These are phyloP conservation scores for Paraplagusia blochii DNA, from an alignment of 2,113 vertebrate species.

Conservation along the genomic window DNA sequence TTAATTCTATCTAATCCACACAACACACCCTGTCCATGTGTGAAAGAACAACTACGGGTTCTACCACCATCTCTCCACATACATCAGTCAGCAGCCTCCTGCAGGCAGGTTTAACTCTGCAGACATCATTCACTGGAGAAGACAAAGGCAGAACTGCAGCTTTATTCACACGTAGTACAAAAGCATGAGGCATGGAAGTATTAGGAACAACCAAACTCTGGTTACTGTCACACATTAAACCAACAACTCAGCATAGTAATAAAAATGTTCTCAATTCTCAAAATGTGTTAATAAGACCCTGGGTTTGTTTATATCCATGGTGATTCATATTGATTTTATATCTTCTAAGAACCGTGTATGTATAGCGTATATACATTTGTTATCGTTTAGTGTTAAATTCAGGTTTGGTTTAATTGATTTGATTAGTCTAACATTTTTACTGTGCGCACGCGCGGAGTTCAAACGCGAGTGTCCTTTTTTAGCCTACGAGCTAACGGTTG, in stretches of 20 bases:
- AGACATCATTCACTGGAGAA: slow-evolving; percentile 60
- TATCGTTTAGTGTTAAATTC: too few species aligned
- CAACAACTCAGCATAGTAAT: background rate
- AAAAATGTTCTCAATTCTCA: too few species aligned
- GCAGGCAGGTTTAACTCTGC: slow-evolving; percentile 53
- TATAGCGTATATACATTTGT: too few species aligned
- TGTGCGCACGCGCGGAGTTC: too few species aligned
- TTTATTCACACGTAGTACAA: slow-evolving; percentile 11
- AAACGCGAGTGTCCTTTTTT: too few species aligned
- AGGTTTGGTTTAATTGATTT: too few species aligned
- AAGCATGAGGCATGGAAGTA: background rate
- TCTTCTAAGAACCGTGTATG: too few species aligned
- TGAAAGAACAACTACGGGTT: slow-evolving; percentile 1
- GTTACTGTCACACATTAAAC: slow-evolving; percentile 1
- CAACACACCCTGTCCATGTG: slow-evolving; percentile 8
- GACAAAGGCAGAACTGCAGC: background rate
- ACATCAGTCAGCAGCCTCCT: slow-evolving; percentile 61
- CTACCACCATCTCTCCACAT: slow-evolving; percentile 17
- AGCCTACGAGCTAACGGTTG: too few species aligned
- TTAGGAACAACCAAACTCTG: background rate
- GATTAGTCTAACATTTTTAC: too few species aligned
- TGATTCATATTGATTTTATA: too few species aligned
- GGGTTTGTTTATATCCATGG: too few species aligned
- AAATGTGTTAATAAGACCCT: too few species aligned
- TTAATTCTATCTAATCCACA: slow-evolving; percentile 1